Conservation (phyloP, 2,888 invertebrate species). For the Nipponacmea schrenckii region DNA sequence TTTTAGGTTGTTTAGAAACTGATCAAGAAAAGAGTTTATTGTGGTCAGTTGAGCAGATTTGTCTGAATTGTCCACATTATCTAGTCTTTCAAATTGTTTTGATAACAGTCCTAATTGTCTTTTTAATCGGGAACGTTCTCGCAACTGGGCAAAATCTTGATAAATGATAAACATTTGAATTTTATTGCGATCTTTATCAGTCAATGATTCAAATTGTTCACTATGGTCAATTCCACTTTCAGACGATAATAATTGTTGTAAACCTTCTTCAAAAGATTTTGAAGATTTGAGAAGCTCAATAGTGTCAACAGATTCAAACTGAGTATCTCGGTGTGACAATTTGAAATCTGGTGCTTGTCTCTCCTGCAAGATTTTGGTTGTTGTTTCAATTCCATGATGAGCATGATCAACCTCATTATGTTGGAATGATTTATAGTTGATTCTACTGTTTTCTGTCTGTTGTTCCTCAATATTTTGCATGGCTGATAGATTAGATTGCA, state of each 20-base stretch:
- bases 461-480: no score
- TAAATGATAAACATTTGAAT: constrained; percentile 4
- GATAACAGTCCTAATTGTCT: background rate
- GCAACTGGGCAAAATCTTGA: background rate
- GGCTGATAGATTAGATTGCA: no score
- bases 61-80: background rate
- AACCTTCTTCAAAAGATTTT: background rate
- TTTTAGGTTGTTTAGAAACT: background rate
- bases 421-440: no score
- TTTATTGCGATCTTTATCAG: constrained; percentile 1
- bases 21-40: background rate
- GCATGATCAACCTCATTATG: no score
- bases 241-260: background rate
- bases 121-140: background rate
- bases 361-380: no score
- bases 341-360: background rate
- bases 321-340: background rate
- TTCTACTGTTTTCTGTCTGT: no score
- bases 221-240: background rate
- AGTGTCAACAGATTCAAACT: background rate
- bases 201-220: background rate
- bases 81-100: background rate
- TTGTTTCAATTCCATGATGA: no score
- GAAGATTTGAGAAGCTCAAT: background rate
- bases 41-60: background rate